Base-by-base conservation (phyloP, 1,140 invertebrate genomes). In the Pseudoatta argentina region DNA sequence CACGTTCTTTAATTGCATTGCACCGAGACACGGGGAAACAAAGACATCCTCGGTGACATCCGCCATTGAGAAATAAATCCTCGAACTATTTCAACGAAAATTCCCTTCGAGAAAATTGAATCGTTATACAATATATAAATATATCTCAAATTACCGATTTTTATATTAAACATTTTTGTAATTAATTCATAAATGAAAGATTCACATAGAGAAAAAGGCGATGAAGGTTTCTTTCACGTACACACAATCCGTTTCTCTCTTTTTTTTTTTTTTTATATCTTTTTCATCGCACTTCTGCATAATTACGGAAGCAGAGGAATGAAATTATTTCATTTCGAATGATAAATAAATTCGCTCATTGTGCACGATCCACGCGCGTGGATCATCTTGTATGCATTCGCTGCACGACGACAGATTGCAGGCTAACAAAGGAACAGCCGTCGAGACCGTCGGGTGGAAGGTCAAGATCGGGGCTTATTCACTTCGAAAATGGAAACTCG, bases 391-490 rank as follows among this genome's bases (percentile, higher is more conserved):
- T 14, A 14, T 48, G 7, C 44, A 27, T 27, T 57, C 18, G 16
- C 16, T 57, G 34, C 6, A 24, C 24, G 78, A 39, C 76, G 55
- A 79, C 48, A 57, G 30, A 53, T n/a, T 14, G 24, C n/a, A 67
- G 16, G 21, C 2, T 34, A 66, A 89, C 87, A 86, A 89, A 89
- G 88, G 64, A 83, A 67, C 18, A 63, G 24, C 59, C 69, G 34
- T 55, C 67, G 71, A 48, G 18, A 63, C 51, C 30, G 5, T 34
- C 30, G 66, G 30, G 64, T 63, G 73, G 82, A 91, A 88, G 89
- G 89, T 91, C 89, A 91, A 90, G 89, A 91, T 90, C 89, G 78
- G 78, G 27, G 61, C 73, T 88, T 90, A 91, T 88, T 88, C 87
- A 64, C 83, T 85, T 76, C 48, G 39, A 73, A 71, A 77, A 86